phyloP scores from a whole-genome alignment of 2,113 vertebrate species.

The Oreotrochilus melanogaster region DNA sequence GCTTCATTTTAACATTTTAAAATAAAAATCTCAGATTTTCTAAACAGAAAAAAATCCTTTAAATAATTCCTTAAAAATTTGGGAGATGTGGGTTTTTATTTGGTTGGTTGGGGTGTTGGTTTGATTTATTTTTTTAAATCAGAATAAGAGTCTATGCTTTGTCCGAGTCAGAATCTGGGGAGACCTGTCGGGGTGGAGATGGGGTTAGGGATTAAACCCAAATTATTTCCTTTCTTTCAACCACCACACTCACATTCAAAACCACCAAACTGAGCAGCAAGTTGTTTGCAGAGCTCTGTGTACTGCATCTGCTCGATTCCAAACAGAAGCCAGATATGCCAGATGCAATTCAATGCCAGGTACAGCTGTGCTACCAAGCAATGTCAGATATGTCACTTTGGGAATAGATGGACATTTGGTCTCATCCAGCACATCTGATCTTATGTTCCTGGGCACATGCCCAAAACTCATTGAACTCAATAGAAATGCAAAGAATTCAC shows the following conservation, averaged over 20 bases:
- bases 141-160: background rate
- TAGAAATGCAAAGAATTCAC: conserved; percentile 30
- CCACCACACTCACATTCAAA: background rate
- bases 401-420: conserved; percentile 40
- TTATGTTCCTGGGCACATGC: conserved; percentile 16
- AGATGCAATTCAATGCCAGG: background rate
- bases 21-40: background rate
- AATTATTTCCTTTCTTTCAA: background rate
- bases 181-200: background rate
- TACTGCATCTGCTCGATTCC: background rate
- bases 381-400: background rate
- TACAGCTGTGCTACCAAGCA: background rate
- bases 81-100: background rate
- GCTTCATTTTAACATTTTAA: background rate
- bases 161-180: background rate
- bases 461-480: conserved; percentile 35
- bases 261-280: background rate
- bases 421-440: conserved; percentile 19
- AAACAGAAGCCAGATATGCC: background rate
- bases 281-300: background rate
- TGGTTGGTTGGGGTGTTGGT: background rate
- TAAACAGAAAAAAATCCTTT: background rate
- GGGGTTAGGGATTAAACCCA: background rate
- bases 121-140: background rate
- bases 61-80: background rate